phyloP scores from a whole-genome alignment of 2,888 invertebrate species.

The Yponomeuta sedellus region DNA sequence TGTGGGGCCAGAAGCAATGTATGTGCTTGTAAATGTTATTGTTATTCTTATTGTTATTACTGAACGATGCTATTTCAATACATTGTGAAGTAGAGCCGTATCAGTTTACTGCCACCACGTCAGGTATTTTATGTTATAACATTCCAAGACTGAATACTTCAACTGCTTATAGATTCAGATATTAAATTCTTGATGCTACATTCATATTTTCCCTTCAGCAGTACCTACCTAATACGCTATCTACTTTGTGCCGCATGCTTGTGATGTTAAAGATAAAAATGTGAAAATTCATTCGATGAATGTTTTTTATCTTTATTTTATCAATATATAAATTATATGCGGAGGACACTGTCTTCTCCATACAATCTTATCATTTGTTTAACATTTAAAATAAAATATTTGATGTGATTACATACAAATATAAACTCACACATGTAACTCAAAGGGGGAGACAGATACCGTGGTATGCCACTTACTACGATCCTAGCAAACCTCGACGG shows the following conservation, averaged over 20 bases:
- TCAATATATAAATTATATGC: too few species aligned
- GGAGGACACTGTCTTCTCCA: too few species aligned
- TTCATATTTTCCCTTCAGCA: conserved; percentile 10
- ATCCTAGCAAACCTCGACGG: too few species aligned
- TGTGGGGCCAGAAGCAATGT: too few species aligned
- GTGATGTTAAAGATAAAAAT: conserved; percentile 8
- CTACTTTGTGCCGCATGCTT: background rate
- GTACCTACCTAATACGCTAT: background rate
- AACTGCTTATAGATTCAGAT: conserved; percentile 47
- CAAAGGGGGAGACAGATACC: too few species aligned
- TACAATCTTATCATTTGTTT: too few species aligned
- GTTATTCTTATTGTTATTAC: too few species aligned
- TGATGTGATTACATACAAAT: too few species aligned
- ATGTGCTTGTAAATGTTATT: too few species aligned
- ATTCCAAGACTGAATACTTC: conserved; percentile 52
- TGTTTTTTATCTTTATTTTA: background rate
- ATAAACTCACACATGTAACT: too few species aligned
- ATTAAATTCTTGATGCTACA: conserved; percentile 51
- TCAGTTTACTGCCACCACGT: conserved; percentile 24
- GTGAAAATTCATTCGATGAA: background rate
- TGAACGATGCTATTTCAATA: background rate
- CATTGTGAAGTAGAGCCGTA: background rate
- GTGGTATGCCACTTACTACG: too few species aligned
- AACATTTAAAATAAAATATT: too few species aligned
- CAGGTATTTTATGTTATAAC: conserved; percentile 43